Evolutionary conservation across 2,888 invertebrate genomes (phyloP).

Genomic region (Watsonalla binaria): DNA sequence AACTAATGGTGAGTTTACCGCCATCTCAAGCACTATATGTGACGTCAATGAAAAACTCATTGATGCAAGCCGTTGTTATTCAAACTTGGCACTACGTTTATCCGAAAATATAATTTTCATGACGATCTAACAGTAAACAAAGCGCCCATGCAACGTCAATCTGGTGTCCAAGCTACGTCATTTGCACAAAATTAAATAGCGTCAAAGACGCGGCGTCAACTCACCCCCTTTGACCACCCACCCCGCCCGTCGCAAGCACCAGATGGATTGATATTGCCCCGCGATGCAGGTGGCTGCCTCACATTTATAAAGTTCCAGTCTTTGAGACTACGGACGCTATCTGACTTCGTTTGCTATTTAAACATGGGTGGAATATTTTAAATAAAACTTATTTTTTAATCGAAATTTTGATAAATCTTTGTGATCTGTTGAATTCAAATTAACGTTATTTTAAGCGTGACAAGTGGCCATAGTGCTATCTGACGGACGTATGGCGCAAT

Average conservation of each 20-base stretch:
- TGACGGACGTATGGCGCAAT: too few relatives aligned
- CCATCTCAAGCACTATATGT: too few relatives aligned
- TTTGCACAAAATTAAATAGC: conserved; percentile 74
- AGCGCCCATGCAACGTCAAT: conserved; percentile 13
- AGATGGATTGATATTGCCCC: conserved; percentile 73
- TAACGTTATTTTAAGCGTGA: too few relatives aligned
- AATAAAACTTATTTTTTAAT: too few relatives aligned
- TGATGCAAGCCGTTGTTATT: too few relatives aligned
- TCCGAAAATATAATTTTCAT: background rate
- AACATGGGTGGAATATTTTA: too few relatives aligned
- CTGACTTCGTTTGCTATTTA: too few relatives aligned
- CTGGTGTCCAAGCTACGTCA: conserved; percentile 45
- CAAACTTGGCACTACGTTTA: background rate
- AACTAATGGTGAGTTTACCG: too few relatives aligned
- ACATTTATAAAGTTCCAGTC: conserved; percentile 47
- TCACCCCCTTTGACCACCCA: conserved; percentile 18
- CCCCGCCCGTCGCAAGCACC: conserved; percentile 34
- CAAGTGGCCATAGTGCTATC: too few relatives aligned
- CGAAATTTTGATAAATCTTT: too few relatives aligned
- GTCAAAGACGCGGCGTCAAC: conserved; percentile 57
- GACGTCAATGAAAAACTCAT: too few relatives aligned
- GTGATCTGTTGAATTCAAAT: too few relatives aligned
- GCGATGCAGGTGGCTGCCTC: conserved; percentile 65
- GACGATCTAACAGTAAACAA: background rate
- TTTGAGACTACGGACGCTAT: background rate